Evolutionary conservation across 2,797 vertebrate genomes (phyloP), one percentile per base, ranked within the genome.

Genomic region (Poecilia velifera): DNA sequence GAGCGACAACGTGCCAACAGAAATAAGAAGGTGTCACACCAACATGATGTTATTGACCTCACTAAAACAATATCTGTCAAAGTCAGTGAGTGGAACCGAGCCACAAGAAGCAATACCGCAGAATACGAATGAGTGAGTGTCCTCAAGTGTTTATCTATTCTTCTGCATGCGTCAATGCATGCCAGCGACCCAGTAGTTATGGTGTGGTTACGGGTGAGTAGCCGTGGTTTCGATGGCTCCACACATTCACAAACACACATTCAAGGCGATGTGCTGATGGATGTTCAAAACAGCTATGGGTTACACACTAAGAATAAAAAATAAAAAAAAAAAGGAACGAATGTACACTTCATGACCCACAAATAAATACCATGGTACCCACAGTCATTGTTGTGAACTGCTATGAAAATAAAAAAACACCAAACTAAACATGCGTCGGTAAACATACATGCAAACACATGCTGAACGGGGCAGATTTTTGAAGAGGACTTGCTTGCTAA

Each of bases 131-230:
- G 46, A 74, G 62, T 76, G 28, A 72, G 74, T 47, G 79, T 45
- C 28, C 82, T 55, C 9, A 28, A 77, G 83, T 88, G 90, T 93
- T 89, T 91, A 87, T 88, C 82, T 88, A 77, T 90, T 86, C 82
- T 83, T 64, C 79, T 89, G 82, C 86, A 90, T 80, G 89, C 90
- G 83, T 90, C 87, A 90, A 81, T 82, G 86, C 92, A 81, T 76
- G 87, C 84, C 86, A 90, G 83, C 92, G 90, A 93, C 90, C 92
- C 88, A 74, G 12, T 86, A 77, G 57, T 86, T 78, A 80, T 28
- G 41, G 84, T 89, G 87, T 90, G 90, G 91, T 93, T 80, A 89
- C 36, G 92, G 90, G 89, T 92, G 91, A 94, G 90, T 86, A 89
- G 88, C 76, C 49, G 78, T 90, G 92, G 90, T 93, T 92, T 88